Percentiles rank a stretch among this genome's conserved stretches.
Conservation (phyloP, 1,140 invertebrate species). For the Sesamia nonagrioides region DNA sequence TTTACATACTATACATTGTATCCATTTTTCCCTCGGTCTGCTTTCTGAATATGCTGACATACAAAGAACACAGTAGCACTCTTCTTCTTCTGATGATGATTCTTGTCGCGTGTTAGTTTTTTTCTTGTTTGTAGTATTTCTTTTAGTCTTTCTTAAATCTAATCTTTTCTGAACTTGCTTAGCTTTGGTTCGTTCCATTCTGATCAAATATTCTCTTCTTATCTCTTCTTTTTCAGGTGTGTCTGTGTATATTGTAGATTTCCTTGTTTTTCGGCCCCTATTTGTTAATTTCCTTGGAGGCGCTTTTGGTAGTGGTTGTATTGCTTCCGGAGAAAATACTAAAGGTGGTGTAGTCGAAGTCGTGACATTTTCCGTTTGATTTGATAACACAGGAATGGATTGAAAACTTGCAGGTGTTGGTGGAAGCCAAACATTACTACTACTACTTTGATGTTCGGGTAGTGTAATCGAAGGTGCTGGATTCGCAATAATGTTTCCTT, state of each 20-base stretch:
- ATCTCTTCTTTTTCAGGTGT: constrained; percentile 49
- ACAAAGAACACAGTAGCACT: constrained; percentile 59
- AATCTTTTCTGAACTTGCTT: constrained; percentile 43
- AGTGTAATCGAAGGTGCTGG: constrained; percentile 8
- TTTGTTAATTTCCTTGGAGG: constrained; percentile 55
- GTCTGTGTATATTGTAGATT: constrained; percentile 65
- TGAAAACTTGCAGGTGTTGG: constrained; percentile 40
- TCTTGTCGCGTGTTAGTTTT: constrained; percentile 36
- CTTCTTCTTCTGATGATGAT: constrained; percentile 53
- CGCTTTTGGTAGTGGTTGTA: constrained; percentile 51
- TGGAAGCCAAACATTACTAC: neutral
- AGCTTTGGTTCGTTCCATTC: constrained; percentile 42
- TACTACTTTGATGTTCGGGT: neutral
- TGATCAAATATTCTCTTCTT: constrained; percentile 48
- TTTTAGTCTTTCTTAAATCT: constrained; percentile 48
- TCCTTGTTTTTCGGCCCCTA: constrained; percentile 55
- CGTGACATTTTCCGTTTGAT: no score
- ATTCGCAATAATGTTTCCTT: constrained; percentile 8
- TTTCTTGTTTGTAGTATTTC: constrained; percentile 49
- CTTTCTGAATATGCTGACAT: constrained; percentile 55
- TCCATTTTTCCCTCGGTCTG: constrained; percentile 52
- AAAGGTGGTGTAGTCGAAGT: no score
- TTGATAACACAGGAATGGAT: neutral
- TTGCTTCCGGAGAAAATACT: constrained; percentile 46
- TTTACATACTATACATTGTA: constrained; percentile 27